Conservation (phyloP, 1,140 invertebrate species). For the Acromyrmex echinatior region DNA sequence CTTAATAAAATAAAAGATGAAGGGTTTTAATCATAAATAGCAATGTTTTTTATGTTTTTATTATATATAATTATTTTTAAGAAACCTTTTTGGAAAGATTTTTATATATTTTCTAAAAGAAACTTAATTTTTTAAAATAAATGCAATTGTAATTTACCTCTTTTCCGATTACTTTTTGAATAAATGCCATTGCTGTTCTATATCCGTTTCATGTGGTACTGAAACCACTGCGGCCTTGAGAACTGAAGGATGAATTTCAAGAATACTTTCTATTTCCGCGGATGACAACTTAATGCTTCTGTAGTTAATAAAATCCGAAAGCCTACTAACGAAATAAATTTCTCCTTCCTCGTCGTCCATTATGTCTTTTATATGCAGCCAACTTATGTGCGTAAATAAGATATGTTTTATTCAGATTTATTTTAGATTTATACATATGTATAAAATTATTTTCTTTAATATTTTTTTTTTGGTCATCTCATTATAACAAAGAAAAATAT, state of each 20-base stretch:
- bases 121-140: not conserved
- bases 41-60: not conserved
- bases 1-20: not conserved
- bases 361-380: slow-evolving; percentile 79
- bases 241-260: slow-evolving; percentile 88
- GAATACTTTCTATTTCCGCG: slow-evolving; percentile 88
- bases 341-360: slow-evolving; percentile 85
- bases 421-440: not conserved
- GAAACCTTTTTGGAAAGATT: not conserved
- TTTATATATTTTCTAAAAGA: not conserved
- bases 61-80: slow-evolving; percentile 16
- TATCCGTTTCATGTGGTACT: slow-evolving; percentile 87
- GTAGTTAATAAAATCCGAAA: slow-evolving; percentile 88
- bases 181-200: slow-evolving; percentile 89
- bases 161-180: slow-evolving; percentile 81
- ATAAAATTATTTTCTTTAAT: not conserved
- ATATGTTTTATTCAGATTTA: not conserved
- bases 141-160: slow-evolving; percentile 72
- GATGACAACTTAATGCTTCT: slow-evolving; percentile 69
- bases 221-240: slow-evolving; percentile 90
- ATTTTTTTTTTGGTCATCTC: not conserved
- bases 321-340: slow-evolving; percentile 87
- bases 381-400: slow-evolving; percentile 63
- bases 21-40: not conserved
- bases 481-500: not conserved